Evolutionary conservation across 2,888 invertebrate species (phyloP), one percentile per base, ranked within the genome.

Genomic region (Drosophila putrida): DNA sequence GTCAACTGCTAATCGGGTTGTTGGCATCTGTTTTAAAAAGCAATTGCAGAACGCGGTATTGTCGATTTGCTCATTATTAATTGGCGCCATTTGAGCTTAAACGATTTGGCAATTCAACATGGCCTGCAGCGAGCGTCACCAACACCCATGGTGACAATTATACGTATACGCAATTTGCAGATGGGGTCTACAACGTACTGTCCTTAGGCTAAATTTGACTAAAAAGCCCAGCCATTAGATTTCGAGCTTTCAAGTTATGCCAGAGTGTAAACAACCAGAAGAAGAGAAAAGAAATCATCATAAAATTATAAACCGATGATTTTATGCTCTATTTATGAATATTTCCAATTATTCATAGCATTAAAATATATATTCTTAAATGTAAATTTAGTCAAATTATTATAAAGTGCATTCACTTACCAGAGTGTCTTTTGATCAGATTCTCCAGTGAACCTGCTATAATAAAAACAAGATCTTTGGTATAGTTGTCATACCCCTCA

Each of bases 81-180:
- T 85, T 86, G 86, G 55, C 72, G 70, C 86, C 83, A 86, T 85
- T 85, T 86, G 64, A 71, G 78, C 78, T 80, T 78, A 86, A 82
- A 78, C 84, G 82, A 71, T 85, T 86, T 81, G 80, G 55, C 82
- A 81, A 71, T 81, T 75, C 64, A 70, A 74, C 77, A 65, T 78
- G 43, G 71, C 80, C 71, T 60, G 54, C 38, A 71, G 72, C 65
- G 27, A 13, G 6, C 15, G 36, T 36, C 68, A 70, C 63, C 71
- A 74, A 88, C 90, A 89, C 90, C 90, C 90, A 82, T 82, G 89
- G 90, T 90, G 90, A 90, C 90, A 89, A 90, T 90, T 90, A 89
- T 87, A 80, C 68, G 64, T 62, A 28, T 46, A 75, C 73, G 71
- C 53, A 69, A 54, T 69, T 62, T 74, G 71, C n/a, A 31, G 33